Percentiles rank a stretch among this genome's conserved stretches.
These are phyloP conservation scores for Pitangus sulphuratus DNA, from an alignment of 2,797 vertebrate species.

Conservation along the genomic window DNA sequence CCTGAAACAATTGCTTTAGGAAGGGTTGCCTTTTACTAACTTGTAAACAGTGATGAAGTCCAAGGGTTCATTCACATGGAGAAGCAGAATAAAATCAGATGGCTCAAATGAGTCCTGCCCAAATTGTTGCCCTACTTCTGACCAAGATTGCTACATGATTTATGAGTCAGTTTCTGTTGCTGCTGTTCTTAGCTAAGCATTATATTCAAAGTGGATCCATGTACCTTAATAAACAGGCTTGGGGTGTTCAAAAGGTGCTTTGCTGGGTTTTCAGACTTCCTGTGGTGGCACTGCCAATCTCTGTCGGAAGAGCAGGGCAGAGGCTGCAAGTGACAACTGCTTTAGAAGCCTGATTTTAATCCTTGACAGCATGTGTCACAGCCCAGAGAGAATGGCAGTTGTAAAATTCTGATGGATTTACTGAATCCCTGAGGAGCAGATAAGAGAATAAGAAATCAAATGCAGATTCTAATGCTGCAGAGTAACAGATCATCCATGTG, in stretches of 20 bases:
- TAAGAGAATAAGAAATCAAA: constrained; percentile 43
- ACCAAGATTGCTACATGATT: not conserved
- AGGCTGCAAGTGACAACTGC: not conserved
- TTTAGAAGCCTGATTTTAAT: constrained; percentile 12
- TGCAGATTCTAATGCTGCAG: not conserved
- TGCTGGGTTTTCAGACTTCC: not conserved
- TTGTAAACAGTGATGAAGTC: not conserved
- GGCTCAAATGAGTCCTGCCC: not conserved
- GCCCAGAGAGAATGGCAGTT: not conserved
- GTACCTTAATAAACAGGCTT: not conserved
- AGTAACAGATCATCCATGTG: constrained; percentile 31
- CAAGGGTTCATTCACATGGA: not conserved
- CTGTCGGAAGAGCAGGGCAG: not conserved
- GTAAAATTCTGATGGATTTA: constrained; percentile 40
- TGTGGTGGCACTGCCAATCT: not conserved
- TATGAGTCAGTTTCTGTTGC: not conserved
- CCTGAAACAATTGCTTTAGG: not conserved
- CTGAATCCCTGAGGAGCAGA: not conserved
- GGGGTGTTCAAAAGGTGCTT: not conserved
- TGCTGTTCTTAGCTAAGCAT: not conserved
- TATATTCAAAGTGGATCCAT: not conserved
- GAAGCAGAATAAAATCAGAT: constrained; percentile 16
- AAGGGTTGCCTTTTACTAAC: not conserved
- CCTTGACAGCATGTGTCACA: not conserved
- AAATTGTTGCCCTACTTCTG: not conserved